Base-by-base conservation (phyloP, 1,140 invertebrate species). In the Temnothorax curvispinosus region DNA sequence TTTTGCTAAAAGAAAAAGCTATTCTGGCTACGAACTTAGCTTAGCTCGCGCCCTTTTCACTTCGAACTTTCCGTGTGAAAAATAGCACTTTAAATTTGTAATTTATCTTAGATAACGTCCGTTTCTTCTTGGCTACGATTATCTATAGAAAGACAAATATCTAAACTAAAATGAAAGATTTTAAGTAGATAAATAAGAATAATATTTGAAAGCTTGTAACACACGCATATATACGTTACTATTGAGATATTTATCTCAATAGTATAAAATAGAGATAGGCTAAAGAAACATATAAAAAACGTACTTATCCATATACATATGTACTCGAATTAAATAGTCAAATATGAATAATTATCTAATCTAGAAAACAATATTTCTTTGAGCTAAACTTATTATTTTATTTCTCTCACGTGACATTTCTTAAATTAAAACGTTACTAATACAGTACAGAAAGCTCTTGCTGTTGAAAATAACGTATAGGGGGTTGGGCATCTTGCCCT, bases 1-100 rank as follows among this genome's bases (percentile, higher is more conserved):
- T 74, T 72, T 58, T 60, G 18, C n/a, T 56, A 44, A 82, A 50
- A 60, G 67, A 74, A 74, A 82, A 82, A 32, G n/a, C 52, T 58
- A 74, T 41, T 69, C 50, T 44, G 18, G 41, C 54, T 69, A 44
- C n/a, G 21, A 81, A 69, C 21, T 41, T 54, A 54, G 47, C 47
- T 41, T 82, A 58, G 21, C 11, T 82, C 47, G 64, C 64, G 11
- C 11, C 13, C 11, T 72, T 47, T 72, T 72, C 50, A 27, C 9
- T 72, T 18, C n/a, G 41, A 82, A 74, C 18, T 81, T 41, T 54
- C 38, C 18, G 21, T 13, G 38, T 32, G 15, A 71, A 81, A 64
- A 81, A 71, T 56, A 44, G 15, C 54, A n/a, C 32, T 44, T 41
- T 15, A 65, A 54, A 44, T 71, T 35, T 82, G 38, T 72, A 60